A percentile compares a stretch with the other conserved stretches of the same genome.
Evolutionary conservation across 2,888 invertebrate genomes (phyloP).

Genomic region (Scrobipalpa atriplicella): DNA sequence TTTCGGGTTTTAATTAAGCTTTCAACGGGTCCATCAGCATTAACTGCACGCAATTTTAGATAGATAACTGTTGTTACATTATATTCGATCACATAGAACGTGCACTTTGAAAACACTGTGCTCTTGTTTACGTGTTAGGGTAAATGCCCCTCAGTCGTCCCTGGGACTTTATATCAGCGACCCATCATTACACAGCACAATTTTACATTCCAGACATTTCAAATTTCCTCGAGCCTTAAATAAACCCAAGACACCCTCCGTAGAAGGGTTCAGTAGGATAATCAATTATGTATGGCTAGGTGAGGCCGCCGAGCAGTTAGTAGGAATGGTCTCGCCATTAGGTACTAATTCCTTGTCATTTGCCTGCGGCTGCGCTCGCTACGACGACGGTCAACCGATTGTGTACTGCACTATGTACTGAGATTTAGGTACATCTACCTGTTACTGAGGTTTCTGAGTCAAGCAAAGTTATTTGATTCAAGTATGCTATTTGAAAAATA

Average conservation of each 20-base stretch:
- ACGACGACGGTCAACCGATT: slow-evolving; percentile 67
- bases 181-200: neutral
- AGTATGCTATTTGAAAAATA: neutral
- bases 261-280: slow-evolving; percentile 62
- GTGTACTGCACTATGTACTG: slow-evolving; percentile 44
- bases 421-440: slow-evolving; percentile 36
- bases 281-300: slow-evolving; percentile 76
- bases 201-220: slow-evolving; percentile 1
- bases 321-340: slow-evolving; percentile 80
- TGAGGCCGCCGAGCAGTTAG: slow-evolving; percentile 74
- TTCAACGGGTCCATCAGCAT: too few relatives aligned
- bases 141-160: neutral
- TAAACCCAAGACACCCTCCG: slow-evolving; percentile 24
- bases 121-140: too few relatives aligned
- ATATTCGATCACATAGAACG: too few relatives aligned
- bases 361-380: slow-evolving; percentile 69
- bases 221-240: slow-evolving; percentile 9
- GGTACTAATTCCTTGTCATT: slow-evolving; percentile 80
- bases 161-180: neutral
- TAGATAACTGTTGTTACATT: too few relatives aligned
- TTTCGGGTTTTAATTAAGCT: too few relatives aligned
- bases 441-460: neutral
- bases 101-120: too few relatives aligned
- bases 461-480: slow-evolving; percentile 11
- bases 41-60: too few relatives aligned